Evolutionary conservation across 2,888 invertebrate species (phyloP), one percentile per base, ranked within the genome.

Genomic region (Eupelmus urozonus): DNA sequence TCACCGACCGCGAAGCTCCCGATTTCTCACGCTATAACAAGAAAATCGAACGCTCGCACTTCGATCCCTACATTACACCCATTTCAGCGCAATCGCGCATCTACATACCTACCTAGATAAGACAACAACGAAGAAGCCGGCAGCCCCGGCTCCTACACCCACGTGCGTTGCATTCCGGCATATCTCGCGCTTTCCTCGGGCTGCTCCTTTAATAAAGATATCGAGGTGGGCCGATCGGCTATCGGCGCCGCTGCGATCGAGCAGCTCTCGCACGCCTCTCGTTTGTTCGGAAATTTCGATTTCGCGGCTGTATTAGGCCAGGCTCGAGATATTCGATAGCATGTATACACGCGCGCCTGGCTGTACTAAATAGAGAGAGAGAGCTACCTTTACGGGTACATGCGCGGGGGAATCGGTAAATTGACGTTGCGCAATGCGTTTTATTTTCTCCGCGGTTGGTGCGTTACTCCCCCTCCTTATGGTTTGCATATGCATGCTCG

Each of bases 1-100:
- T n/a, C n/a, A n/a, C n/a, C n/a, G 40, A 9, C 40, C 4, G 40
- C 40, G 40, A 9, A 5, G 7, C 25, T n/a, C 59, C 51, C 53
- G 63, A 63, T 72, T 72, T 72, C 72, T 72, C 72, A 63, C 59
- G 63, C 72, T 55, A 57, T 40, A 51, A 60, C 25, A 53, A 55
- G 57, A n/a, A 29, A 49, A 49, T 60, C 40, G 53, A 55, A 13
- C 27, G 29, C 34, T 1, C 53, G 11, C 29, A n/a, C 25, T 13
- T n/a, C 5, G 9, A 34, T 34, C 9, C 34, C 34, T 34, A 34
- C 3, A 34, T 34, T 34, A 34, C n/a, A n/a, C 51, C n/a, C 3
- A 62, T 57, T 62, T 53, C 5, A 34, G 34, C 3, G 34, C 34
- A 34, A 34, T 18, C 23, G 5, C 27, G 18, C 18, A 29, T 55